Evolutionary conservation across 1,140 invertebrate genomes (phyloP).

Genomic region (Diprion similis): DNA sequence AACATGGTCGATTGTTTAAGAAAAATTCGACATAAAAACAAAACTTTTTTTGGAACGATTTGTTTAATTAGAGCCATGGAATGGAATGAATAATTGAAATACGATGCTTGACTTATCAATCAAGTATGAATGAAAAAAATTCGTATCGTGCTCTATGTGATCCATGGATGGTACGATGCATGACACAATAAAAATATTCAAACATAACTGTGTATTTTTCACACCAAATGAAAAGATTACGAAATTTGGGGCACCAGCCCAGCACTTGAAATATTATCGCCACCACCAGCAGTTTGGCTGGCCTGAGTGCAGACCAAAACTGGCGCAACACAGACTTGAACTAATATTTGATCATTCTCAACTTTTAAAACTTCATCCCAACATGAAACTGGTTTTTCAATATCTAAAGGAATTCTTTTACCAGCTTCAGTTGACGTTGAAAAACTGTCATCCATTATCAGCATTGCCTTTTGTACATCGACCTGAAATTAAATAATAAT

Average conservation of each 20-base stretch:
- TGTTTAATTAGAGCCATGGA: background rate
- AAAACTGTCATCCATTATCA: conserved; percentile 88
- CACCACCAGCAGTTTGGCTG: conserved; percentile 84
- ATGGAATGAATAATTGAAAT: background rate
- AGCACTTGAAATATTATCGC: conserved; percentile 89
- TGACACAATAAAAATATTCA: background rate
- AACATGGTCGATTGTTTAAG: background rate
- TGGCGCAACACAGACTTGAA: conserved; percentile 83
- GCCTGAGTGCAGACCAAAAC: conserved; percentile 86
- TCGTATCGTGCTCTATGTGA: background rate
- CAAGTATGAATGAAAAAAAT: background rate
- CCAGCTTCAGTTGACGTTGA: conserved; percentile 68
- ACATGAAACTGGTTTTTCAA: conserved; percentile 81
- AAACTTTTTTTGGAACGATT: background rate
- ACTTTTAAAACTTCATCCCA: conserved; percentile 74
- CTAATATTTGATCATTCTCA: conserved; percentile 55
- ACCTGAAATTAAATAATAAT: conserved; percentile 60
- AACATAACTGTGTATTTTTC: too few species aligned
- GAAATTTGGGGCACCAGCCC: conserved; percentile 80
- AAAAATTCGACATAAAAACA: background rate
- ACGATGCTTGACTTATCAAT: too few species aligned
- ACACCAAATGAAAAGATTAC: conserved; percentile 18
- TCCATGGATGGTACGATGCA: background rate
- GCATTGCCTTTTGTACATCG: conserved; percentile 71
- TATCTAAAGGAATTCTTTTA: conserved; percentile 68